Conservation (phyloP, 2,888 invertebrate species). For the Ctena decussata region DNA sequence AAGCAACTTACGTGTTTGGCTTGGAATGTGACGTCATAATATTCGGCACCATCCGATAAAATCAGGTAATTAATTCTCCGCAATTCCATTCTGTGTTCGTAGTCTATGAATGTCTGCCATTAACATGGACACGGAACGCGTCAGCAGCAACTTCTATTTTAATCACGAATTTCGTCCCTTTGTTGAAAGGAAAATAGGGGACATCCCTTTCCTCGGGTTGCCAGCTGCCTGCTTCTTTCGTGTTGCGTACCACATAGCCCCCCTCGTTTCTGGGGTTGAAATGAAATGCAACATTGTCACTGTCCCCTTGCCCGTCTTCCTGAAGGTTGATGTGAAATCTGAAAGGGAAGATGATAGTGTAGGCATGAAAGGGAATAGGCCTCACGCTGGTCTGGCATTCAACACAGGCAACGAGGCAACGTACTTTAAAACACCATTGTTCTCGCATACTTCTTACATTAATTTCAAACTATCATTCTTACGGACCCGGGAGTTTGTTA, state of each 20-base stretch:
- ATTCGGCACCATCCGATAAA: constrained; percentile 91
- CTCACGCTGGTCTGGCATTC: too few species aligned
- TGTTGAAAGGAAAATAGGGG: constrained; percentile 89
- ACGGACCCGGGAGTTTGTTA: too few species aligned
- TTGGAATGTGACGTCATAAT: constrained; percentile 85
- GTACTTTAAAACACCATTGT: too few species aligned
- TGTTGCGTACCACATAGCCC: constrained; percentile 91
- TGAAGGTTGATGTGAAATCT: constrained; percentile 75
- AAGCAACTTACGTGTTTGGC: constrained; percentile 70
- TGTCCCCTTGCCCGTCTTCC: constrained; percentile 55
- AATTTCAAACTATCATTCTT: too few species aligned
- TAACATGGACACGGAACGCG: constrained; percentile 88
- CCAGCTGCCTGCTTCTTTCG: constrained; percentile 90
- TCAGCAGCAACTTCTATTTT: constrained; percentile 88
- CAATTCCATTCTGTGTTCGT: constrained; percentile 89
- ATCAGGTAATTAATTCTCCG: constrained; percentile 90
- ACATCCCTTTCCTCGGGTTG: constrained; percentile 89
- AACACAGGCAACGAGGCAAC: too few species aligned
- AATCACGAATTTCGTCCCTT: constrained; percentile 88
- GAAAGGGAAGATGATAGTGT: too few species aligned
- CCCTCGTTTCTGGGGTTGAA: constrained; percentile 92
- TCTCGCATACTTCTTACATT: too few species aligned
- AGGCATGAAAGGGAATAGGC: too few species aligned
- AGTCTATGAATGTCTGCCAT: constrained; percentile 91
- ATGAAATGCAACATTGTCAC: constrained; percentile 90